Base-by-base conservation (phyloP, 2,113 vertebrate species). In the Microtus oregoni region DNA sequence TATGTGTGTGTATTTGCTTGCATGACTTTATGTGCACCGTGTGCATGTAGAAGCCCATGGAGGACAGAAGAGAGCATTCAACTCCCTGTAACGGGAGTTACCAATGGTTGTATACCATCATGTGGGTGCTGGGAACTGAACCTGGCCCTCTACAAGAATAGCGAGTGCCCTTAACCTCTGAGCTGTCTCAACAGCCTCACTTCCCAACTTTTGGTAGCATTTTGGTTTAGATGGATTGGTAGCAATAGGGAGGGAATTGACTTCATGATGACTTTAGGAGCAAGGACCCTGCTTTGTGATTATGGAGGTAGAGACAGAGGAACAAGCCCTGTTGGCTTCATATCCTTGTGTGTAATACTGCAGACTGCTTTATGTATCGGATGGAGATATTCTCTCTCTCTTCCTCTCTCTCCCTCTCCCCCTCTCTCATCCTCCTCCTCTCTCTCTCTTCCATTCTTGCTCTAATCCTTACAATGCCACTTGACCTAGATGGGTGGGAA, bases 211-310 rank as follows among this genome's bases (percentile, higher is more conserved):
- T 88, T 52, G 87, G 55, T 32, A 61, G 38, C 2, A 22, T 50
- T 91, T 79, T 79, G 72, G 67, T 89, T 95, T 92, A 38, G n/a
- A 58, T 92, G 70, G n/a, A 4, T 94, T 83, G 65, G 19, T 41
- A 79, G 38, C 14, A 81, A 82, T 50, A 38, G 55, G 26, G 35
- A 52, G 13, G 63, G 30, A 63, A 38, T 70, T 15, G 79, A 52
- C 12, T 79, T 96, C 61, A 75, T 30, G n/a, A 13, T 3, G 4
- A 78, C 10, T 41, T n/a, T 77, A 91, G 30, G 89, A 93, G 13
- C 63, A 17, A 85, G 38, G 77, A 72, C 68, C 68, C 68, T 72
- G 68, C 35, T 35, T 15, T 52, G 50, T 78, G 70, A 81, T 65
- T 85, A 95, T 86, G 4, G 28, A 89, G 22, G 47, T 15, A 50